Evolutionary conservation across 2,888 invertebrate species (phyloP).

Genomic region (Anoplius nigerrimus): DNA sequence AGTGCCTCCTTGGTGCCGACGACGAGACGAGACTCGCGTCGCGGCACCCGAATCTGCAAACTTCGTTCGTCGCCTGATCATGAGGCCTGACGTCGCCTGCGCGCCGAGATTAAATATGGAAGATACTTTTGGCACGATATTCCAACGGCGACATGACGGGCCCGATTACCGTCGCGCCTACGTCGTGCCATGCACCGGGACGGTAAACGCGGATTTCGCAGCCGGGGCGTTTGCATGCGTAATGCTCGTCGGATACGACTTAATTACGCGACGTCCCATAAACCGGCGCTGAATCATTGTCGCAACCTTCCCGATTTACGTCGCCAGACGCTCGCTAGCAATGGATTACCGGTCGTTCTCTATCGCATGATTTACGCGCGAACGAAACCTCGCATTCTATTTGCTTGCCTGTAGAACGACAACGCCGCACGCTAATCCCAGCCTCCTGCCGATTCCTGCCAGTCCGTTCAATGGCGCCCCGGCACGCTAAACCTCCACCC

Average conservation of each 20-base stretch:
- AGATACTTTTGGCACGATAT: background rate
- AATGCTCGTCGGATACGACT: conserved; percentile 53
- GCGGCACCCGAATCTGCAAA: too few species aligned
- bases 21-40: too few species aligned
- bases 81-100: too few species aligned
- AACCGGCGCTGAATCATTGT: conserved; percentile 66
- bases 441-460: conserved; percentile 25
- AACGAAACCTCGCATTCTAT: conserved; percentile 36
- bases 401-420: conserved; percentile 15
- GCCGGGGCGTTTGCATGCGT: conserved; percentile 40
- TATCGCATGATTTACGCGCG: conserved; percentile 61
- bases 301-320: conserved; percentile 64
- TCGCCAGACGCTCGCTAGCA: conserved; percentile 46
- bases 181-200: too few species aligned
- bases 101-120: background rate
- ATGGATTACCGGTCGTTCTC: conserved; percentile 60
- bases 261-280: conserved; percentile 62
- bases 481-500: conserved; percentile 39
- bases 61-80: too few species aligned
- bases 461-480: background rate
- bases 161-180: conserved; percentile 1
- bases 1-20: too few species aligned
- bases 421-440: conserved; percentile 56
- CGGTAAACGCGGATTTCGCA: conserved; percentile 9
- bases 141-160: background rate